A percentile compares a stretch with the other conserved stretches of the same genome.
Conservation (phyloP, 2,888 invertebrate genomes). For the Idaea straminata region DNA sequence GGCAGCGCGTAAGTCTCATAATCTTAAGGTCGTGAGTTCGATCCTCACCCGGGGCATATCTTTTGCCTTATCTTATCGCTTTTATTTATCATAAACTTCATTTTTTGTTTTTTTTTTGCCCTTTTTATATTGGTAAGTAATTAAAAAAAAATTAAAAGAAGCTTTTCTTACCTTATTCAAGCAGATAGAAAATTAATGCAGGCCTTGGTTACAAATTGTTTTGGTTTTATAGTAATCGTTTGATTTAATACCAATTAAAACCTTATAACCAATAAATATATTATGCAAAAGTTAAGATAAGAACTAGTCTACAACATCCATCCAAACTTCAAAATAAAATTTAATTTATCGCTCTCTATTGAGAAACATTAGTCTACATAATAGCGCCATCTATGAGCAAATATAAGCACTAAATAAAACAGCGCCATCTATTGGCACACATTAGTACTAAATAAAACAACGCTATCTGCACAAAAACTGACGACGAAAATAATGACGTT, state of each 20-base stretch:
- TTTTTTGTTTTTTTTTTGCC: neutral
- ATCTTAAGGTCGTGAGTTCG: conserved; percentile 97
- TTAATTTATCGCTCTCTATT: neutral
- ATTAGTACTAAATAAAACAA: neutral
- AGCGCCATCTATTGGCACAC: neutral
- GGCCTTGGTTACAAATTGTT: no score
- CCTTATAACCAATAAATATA: neutral
- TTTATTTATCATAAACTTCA: neutral
- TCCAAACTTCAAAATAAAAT: neutral
- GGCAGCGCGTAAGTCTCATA: conserved; percentile 93
- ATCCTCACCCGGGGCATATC: conserved; percentile 92
- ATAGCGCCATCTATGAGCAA: neutral
- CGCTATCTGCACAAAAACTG: neutral
- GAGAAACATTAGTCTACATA: neutral
- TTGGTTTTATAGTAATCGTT: no score
- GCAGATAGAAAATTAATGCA: no score
- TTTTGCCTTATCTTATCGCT: neutral
- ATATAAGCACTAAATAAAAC: neutral
- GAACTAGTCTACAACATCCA: neutral
- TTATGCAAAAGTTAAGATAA: neutral
- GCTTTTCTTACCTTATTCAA: no score
- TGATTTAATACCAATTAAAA: neutral
- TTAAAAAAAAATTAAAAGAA: no score
- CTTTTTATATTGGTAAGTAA: no score
- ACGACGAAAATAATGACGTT: neutral